Percentiles rank a stretch among this genome's conserved stretches.
phyloP scores from a whole-genome alignment of 2,113 vertebrate genomes.

The Serinus canaria region DNA sequence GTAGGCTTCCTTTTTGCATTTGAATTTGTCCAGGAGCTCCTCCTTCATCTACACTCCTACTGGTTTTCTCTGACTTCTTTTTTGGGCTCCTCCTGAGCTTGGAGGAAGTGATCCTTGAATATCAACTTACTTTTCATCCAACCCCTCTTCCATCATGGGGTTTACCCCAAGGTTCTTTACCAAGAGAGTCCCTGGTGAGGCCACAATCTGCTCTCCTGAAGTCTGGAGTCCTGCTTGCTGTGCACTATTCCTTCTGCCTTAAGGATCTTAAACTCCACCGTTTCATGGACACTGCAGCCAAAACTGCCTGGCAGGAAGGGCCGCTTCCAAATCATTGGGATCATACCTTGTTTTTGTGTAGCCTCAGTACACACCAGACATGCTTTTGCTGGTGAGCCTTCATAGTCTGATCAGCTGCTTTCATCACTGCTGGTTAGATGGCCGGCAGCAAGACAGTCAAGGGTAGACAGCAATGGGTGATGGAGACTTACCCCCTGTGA shows the following conservation, averaged over 20 bases:
- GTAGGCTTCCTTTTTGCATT: not conserved
- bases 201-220: not conserved
- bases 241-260: not conserved
- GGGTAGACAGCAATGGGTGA: not conserved
- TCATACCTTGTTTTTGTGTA: not conserved
- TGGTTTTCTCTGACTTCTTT: not conserved
- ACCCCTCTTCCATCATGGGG: not conserved
- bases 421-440: not conserved
- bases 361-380: not conserved
- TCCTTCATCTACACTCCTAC: not conserved
- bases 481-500: not conserved
- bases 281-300: not conserved
- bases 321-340: not conserved
- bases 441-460: not conserved
- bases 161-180: not conserved
- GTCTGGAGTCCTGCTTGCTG: not conserved
- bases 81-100: not conserved
- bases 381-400: not conserved
- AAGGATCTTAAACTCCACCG: not conserved
- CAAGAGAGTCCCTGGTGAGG: not conserved
- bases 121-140: not conserved
- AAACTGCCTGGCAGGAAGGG: not conserved
- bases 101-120: not conserved
- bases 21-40: not conserved
- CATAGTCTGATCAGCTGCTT: not conserved